phyloP scores from a whole-genome alignment of 2,113 vertebrate species.

The Vireo altiloquus region DNA sequence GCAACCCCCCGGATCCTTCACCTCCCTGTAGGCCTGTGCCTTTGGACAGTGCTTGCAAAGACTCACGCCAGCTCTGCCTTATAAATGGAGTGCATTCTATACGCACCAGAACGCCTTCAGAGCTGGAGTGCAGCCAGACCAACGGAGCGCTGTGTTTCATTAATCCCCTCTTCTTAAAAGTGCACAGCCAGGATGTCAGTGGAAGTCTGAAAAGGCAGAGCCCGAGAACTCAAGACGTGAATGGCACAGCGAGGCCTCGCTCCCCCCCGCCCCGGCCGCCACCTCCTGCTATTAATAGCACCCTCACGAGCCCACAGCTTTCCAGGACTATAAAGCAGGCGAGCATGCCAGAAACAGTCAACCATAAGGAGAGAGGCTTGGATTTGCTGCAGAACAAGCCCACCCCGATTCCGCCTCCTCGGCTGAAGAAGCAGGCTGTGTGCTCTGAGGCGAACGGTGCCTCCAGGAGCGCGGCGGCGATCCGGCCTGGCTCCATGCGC shows the following conservation, averaged over 20 bases:
- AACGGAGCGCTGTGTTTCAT: slow-evolving; percentile 89
- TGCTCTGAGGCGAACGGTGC: slow-evolving; percentile 70
- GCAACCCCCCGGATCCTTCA: slow-evolving; percentile 68
- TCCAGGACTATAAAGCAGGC: slow-evolving; percentile 65
- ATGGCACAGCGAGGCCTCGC: slow-evolving; percentile 74
- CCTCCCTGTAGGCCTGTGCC: slow-evolving; percentile 69
- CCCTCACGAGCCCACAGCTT: slow-evolving; percentile 70
- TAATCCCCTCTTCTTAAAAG: slow-evolving; percentile 91
- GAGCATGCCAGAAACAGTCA: slow-evolving; percentile 80
- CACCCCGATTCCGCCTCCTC: slow-evolving; percentile 76
- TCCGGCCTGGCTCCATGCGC: neutral
- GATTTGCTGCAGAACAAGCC: slow-evolving; percentile 66
- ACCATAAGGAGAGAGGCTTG: slow-evolving; percentile 60
- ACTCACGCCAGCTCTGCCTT: slow-evolving; percentile 72
- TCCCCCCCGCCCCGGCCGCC: slow-evolving; percentile 79
- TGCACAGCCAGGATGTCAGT: slow-evolving; percentile 77
- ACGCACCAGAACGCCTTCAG: slow-evolving; percentile 74
- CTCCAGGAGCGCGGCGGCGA: neutral
- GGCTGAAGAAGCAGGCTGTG: slow-evolving; percentile 78
- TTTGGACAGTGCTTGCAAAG: slow-evolving; percentile 69
- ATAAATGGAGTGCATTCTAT: slow-evolving; percentile 86
- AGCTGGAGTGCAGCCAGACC: slow-evolving; percentile 81
- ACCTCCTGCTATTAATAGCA: slow-evolving; percentile 79
- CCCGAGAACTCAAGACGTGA: slow-evolving; percentile 50
- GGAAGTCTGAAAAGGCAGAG: slow-evolving; percentile 64